Conservation (phyloP, 2,113 vertebrate species). For the Budorcas taxicolor region DNA sequence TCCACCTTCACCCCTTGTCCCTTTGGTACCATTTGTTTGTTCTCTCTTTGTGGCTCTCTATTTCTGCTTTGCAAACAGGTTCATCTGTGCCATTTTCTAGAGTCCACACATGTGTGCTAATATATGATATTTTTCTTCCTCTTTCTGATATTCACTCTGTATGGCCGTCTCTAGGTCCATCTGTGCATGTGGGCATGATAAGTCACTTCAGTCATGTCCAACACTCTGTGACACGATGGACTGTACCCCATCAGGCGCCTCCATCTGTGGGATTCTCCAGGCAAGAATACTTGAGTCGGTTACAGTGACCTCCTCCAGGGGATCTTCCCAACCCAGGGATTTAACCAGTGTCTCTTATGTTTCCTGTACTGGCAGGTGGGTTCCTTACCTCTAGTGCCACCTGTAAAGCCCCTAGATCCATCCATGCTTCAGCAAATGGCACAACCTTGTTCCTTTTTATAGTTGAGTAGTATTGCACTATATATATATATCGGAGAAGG, state of each 20-base stretch:
- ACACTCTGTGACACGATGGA: not conserved
- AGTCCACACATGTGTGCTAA: not conserved
- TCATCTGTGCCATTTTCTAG: not conserved
- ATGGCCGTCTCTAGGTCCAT: not conserved
- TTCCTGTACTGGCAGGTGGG: not conserved
- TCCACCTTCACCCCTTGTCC: not conserved
- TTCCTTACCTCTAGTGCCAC: not conserved
- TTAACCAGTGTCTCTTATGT: not conserved
- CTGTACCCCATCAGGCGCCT: rapidly evolving
- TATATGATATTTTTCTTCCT: not conserved
- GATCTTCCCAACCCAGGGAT: not conserved
- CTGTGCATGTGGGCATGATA: not conserved
- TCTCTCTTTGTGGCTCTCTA: not conserved
- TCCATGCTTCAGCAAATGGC: not conserved
- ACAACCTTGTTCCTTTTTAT: not conserved
- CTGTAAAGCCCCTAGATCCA: not conserved
- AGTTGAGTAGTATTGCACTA: not conserved
- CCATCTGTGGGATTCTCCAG: not conserved
- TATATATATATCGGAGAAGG: too few species aligned
- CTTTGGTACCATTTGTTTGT: not conserved
- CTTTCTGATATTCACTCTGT: not conserved
- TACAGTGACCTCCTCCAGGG: not conserved
- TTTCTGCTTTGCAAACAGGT: not conserved
- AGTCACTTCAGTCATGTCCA: not conserved
- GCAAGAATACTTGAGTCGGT: not conserved